A percentile compares a stretch with the other conserved stretches of the same genome.
Evolutionary conservation across 2,888 invertebrate species (phyloP).

Genomic region (Mesochorus sp.): DNA sequence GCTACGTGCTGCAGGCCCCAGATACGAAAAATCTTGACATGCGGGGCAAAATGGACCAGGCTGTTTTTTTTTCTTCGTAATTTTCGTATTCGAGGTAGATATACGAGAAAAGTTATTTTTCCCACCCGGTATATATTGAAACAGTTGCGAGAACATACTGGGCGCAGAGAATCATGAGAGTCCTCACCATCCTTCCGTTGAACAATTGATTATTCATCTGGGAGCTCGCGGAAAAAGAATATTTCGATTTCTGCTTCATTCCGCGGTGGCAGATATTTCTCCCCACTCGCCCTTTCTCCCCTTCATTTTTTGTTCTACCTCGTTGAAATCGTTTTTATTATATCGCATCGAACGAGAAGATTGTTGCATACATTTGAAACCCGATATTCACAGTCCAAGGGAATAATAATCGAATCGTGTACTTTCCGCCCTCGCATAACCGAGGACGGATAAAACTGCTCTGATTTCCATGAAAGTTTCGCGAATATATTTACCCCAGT

Average conservation of each 20-base stretch:
- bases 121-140: neutral
- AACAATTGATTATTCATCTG: neutral
- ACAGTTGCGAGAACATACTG: neutral
- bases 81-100: neutral
- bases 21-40: no score
- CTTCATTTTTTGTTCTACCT: conserved; percentile 4
- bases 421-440: neutral
- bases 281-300: no score
- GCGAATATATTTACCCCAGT: conserved; percentile 39
- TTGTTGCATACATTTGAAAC: conserved; percentile 9
- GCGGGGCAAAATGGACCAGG: no score
- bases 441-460: conserved; percentile 15
- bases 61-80: neutral
- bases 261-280: neutral
- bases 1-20: no score
- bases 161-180: neutral
- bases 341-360: neutral
- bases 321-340: neutral
- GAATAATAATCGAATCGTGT: conserved; percentile 33
- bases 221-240: neutral
- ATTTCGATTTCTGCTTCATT: neutral
- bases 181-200: neutral
- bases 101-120: neutral
- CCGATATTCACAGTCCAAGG: conserved; percentile 25
- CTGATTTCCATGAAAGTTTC: conserved; percentile 46